Evolutionary conservation across 2,113 vertebrate genomes (phyloP).

Genomic region (Poeciliopsis prolifica): DNA sequence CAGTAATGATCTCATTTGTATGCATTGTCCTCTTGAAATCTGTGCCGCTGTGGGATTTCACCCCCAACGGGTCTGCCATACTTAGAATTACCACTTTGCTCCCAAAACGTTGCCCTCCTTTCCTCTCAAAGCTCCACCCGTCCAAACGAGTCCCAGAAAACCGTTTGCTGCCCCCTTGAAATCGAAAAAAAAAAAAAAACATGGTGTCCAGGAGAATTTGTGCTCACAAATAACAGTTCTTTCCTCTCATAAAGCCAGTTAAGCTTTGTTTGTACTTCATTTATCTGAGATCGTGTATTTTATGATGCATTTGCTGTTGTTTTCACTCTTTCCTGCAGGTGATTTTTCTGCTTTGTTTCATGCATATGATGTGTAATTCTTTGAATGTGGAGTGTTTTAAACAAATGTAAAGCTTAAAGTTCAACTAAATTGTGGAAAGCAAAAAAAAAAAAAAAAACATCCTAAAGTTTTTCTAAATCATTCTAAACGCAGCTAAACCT

Average conservation of each 20-base stretch:
- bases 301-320: conserved; percentile 35
- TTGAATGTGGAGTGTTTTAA: conserved; percentile 56
- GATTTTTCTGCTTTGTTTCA: conserved; percentile 27
- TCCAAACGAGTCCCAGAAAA: conserved; percentile 23
- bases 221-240: conserved; percentile 48
- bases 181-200: conserved; percentile 49
- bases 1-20: conserved; percentile 78
- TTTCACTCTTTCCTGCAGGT: conserved; percentile 48
- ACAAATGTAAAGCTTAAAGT: conserved; percentile 49
- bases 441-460: conserved; percentile 31
- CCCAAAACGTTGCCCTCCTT: conserved; percentile 1
- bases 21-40: conserved; percentile 70
- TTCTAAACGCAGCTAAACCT: conserved; percentile 79
- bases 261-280: conserved; percentile 25
- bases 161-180: conserved; percentile 45
- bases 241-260: conserved; percentile 21
- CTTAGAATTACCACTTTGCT: conserved; percentile 42
- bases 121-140: conserved; percentile 6
- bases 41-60: conserved; percentile 52
- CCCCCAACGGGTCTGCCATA: conserved; percentile 40
- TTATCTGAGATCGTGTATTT: conserved; percentile 27
- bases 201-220: conserved; percentile 73
- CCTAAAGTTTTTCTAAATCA: conserved; percentile 76
- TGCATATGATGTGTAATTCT: conserved; percentile 25
- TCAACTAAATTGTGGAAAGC: conserved; percentile 67